Evolutionary conservation across 2,113 vertebrate genomes (phyloP).

Genomic region (Gymnorhina tibicen): DNA sequence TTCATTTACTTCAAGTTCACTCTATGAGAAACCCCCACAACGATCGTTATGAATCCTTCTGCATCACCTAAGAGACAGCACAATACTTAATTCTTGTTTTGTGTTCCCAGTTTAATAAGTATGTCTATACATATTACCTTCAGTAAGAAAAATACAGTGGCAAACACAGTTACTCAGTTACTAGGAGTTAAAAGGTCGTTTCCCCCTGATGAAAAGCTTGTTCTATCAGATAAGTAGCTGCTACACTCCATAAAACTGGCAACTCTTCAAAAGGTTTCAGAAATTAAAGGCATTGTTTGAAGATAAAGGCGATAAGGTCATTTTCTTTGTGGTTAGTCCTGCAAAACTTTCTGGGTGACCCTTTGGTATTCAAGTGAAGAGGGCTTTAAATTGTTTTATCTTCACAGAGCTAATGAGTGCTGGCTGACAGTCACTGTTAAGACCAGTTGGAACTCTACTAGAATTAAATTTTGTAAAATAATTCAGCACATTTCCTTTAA

Average conservation of each 20-base stretch:
- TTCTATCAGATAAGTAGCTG: constrained; percentile 36
- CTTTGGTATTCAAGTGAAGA: constrained; percentile 61
- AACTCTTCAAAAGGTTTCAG: constrained; percentile 58
- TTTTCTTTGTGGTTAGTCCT: constrained; percentile 41
- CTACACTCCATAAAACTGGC: constrained; percentile 35
- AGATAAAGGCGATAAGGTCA: constrained; percentile 49
- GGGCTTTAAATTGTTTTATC: constrained; percentile 27
- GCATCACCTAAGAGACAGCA: background rate
- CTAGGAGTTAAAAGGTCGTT: constrained; percentile 48
- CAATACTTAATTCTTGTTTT: background rate
- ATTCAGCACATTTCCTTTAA: background rate
- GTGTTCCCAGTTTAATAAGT: background rate
- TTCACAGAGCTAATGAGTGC: constrained; percentile 14
- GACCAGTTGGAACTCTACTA: background rate
- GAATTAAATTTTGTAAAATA: background rate
- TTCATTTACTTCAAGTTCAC: background rate
- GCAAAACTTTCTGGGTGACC: constrained; percentile 39
- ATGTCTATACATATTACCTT: background rate
- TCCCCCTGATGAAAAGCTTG: constrained; percentile 38
- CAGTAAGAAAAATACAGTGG: background rate
- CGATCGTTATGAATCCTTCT: background rate
- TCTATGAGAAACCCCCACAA: background rate
- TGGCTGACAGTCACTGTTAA: background rate
- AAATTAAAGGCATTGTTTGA: constrained; percentile 63
- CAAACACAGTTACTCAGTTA: constrained; percentile 35